Conservation (phyloP, 2,888 invertebrate genomes). For the Diaphora mendica region DNA sequence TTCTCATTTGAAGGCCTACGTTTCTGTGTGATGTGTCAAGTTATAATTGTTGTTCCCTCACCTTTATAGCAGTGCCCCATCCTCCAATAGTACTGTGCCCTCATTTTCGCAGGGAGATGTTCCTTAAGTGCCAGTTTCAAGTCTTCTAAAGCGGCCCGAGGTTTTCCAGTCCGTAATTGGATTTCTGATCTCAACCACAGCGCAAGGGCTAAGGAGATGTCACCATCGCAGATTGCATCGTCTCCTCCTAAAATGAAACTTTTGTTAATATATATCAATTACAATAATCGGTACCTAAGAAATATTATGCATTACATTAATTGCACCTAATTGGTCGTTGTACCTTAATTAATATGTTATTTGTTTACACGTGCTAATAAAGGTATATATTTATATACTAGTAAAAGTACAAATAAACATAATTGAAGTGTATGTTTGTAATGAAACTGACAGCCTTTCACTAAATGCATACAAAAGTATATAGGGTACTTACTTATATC, state of each 20-base stretch:
- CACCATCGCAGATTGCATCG: conserved; percentile 84
- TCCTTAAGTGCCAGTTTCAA: conserved; percentile 88
- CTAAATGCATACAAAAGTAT: too few species aligned
- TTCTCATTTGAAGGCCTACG: too few species aligned
- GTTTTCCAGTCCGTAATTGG: conserved; percentile 86
- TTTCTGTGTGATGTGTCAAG: too few species aligned
- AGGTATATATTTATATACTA: too few species aligned
- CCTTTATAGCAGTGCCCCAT: conserved; percentile 90
- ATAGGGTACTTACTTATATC: too few species aligned
- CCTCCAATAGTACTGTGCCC: conserved; percentile 89
- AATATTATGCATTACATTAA: too few species aligned
- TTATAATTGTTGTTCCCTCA: conserved; percentile 33
- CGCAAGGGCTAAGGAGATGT: conserved; percentile 88
- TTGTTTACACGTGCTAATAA: too few species aligned
- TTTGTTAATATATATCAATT: background rate
- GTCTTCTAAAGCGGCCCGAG: conserved; percentile 88
- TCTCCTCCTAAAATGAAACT: conserved; percentile 70
- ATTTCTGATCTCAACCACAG: conserved; percentile 89
- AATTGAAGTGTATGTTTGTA: too few species aligned
- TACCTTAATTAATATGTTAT: too few species aligned
- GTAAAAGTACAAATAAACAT: too few species aligned
- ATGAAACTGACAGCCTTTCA: too few species aligned
- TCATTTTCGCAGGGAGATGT: conserved; percentile 87
- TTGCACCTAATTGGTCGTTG: too few species aligned
- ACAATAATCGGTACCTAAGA: background rate